These are phyloP conservation scores for Hymenochirus boettgeri DNA, from an alignment of 2,113 vertebrate species.

Conservation along the genomic window DNA sequence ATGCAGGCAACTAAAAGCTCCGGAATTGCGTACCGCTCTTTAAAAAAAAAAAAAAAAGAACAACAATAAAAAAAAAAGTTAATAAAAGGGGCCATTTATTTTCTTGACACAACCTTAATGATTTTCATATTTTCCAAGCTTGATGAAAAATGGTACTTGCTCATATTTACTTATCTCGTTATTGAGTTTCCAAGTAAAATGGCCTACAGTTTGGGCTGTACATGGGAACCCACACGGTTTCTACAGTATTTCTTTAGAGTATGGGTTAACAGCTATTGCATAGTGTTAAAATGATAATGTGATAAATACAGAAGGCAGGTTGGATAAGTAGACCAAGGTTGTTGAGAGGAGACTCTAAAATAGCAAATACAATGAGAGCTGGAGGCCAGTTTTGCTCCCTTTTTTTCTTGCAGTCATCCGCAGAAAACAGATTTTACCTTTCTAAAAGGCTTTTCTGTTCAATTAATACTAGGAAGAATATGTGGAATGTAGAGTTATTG, in stretches of 20 bases:
- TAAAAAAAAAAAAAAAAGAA: too few species aligned
- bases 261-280: conserved; percentile 14
- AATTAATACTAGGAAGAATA: conserved; percentile 34
- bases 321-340: conserved; percentile 39
- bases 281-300: conserved; percentile 17
- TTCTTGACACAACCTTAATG: neutral
- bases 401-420: conserved; percentile 30
- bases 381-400: conserved; percentile 43
- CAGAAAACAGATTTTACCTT: conserved; percentile 41
- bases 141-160: neutral
- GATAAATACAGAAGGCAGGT: conserved; percentile 25
- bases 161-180: neutral
- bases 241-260: neutral
- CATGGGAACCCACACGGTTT: neutral
- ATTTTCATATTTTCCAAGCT: neutral
- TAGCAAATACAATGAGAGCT: conserved; percentile 36
- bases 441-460: conserved; percentile 37
- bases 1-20: neutral
- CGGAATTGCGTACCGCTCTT: too few species aligned
- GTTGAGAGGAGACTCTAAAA: conserved; percentile 39
- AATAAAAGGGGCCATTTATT: neutral
- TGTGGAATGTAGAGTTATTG: neutral
- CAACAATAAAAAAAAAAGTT: too few species aligned
- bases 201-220: neutral
- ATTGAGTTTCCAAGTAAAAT: neutral